Base-by-base conservation (phyloP, 2,888 invertebrate genomes). In the Eutolmus rufibarbis region DNA sequence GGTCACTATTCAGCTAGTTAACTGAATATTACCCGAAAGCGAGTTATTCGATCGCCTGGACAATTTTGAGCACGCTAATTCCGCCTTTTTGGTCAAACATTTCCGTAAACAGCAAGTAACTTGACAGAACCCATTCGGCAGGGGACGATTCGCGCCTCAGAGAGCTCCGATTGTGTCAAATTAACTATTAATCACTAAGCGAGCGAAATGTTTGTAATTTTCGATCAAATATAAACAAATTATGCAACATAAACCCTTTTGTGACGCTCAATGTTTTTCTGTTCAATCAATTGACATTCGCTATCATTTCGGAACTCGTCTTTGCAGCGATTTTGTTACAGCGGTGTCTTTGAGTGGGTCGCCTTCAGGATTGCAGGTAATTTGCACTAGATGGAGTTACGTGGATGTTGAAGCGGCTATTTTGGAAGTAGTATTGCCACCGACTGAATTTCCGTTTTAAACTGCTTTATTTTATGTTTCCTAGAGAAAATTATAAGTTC, bases 281-380 rank as follows among this genome's bases (percentile, higher is more conserved):
- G 88, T 88, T 88, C 89, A 88, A 88, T 89, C 78, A 88, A 87
- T 87, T 87, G 87, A 82, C 87, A 74, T 86, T 86, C 88, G 95
- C 88, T 92, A 34, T 93, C 87, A 94, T 95, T 90, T 82, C 57
- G 57, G 34, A 82, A 82, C 51, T 51, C 3, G 4, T 51, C 23
- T 14, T 57, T 12, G 4, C 0, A 57, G 14, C 5, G 16, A 23
- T 85, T 16, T 37, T 19, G 7, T 37, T 82, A 82, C 82, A 82
- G 82, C 57, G 82, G 82, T 28, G 1, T 16, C 74, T 74, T 23
- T 74, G 74, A 31, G 34, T 51, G 51, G 51, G 51, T 51, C 51
- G 51, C 51, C 19, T 51, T 51, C 51, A 5, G n/a, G 1, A 16
- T 19, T 51, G 51, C 2, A 5, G n/a, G 12, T n/a, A 51, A 51